phyloP scores from a whole-genome alignment of 2,888 invertebrate genomes.

The Odontocerum albicorne region DNA sequence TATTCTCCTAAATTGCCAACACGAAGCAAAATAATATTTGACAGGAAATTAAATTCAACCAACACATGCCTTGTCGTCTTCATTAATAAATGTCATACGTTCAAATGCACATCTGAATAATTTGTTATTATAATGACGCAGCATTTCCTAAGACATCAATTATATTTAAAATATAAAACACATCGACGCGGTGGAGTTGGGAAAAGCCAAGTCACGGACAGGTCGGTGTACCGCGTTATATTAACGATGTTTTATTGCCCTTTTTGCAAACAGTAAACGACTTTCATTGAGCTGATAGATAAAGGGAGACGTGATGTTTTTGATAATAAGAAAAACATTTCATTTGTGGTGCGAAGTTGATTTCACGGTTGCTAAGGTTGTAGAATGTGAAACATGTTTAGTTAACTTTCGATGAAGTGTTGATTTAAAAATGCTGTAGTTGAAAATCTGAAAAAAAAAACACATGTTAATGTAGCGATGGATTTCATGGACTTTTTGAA shows the following conservation, averaged over 20 bases:
- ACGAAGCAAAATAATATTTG: neutral
- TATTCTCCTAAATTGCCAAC: no score
- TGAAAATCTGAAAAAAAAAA: no score
- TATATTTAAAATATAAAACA: slow-evolving; percentile 18
- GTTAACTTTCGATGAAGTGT: no score
- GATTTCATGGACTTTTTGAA: no score
- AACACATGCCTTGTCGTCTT: slow-evolving; percentile 45
- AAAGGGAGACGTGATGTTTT: no score
- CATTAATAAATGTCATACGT: slow-evolving; percentile 37
- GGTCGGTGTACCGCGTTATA: neutral
- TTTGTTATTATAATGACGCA: slow-evolving; percentile 30
- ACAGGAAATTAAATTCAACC: slow-evolving; percentile 39
- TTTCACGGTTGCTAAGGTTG: no score
- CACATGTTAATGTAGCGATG: no score
- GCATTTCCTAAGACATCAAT: slow-evolving; percentile 13
- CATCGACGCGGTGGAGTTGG: neutral
- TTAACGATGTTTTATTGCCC: neutral
- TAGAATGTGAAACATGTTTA: no score
- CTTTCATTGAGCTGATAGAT: neutral
- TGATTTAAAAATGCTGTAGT: no score
- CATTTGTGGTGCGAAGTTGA: no score
- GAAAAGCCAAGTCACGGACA: slow-evolving; percentile 27
- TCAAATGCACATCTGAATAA: slow-evolving; percentile 36
- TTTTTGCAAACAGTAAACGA: neutral
- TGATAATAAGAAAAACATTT: no score